phyloP scores from a whole-genome alignment of 2,888 invertebrate genomes.

The Polydrusus cervinus region DNA sequence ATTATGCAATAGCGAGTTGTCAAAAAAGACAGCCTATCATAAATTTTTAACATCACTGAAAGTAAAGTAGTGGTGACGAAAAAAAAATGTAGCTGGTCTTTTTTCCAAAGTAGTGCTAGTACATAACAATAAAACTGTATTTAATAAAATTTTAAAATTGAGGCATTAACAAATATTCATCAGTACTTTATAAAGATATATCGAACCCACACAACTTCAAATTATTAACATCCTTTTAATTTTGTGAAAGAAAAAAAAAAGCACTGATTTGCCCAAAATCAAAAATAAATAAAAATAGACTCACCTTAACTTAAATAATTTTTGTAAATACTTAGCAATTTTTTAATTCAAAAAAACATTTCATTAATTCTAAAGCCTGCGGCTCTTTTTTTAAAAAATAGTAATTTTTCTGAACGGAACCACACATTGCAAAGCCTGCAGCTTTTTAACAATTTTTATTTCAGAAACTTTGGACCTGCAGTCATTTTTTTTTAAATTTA shows the following conservation, averaged over 20 bases:
- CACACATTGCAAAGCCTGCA: neutral
- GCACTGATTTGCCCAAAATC: constrained; percentile 50
- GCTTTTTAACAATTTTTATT: neutral
- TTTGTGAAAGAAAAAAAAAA: constrained; percentile 2
- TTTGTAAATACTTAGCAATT: neutral
- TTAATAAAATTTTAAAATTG: neutral
- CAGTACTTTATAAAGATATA: constrained; percentile 13
- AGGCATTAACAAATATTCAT: constrained; percentile 10
- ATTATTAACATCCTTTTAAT: neutral
- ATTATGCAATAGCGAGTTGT: neutral
- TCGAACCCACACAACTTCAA: constrained; percentile 1
- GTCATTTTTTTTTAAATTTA: neutral
- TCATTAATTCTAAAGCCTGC: neutral
- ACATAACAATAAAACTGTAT: neutral
- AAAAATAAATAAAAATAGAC: constrained; percentile 44
- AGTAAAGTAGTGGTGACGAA: constrained; percentile 16
- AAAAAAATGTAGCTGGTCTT: constrained; percentile 17
- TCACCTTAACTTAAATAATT: constrained; percentile 47
- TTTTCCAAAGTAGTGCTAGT: constrained; percentile 8
- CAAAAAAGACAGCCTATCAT: constrained; percentile 11
- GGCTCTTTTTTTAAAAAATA: neutral
- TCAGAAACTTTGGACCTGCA: no score
- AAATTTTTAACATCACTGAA: constrained; percentile 16
- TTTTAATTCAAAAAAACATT: neutral
- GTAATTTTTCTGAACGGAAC: no score